Percentiles rank a stretch among this genome's conserved stretches.
phyloP scores from a whole-genome alignment of 2,888 invertebrate species.

The Tipula confusa region DNA sequence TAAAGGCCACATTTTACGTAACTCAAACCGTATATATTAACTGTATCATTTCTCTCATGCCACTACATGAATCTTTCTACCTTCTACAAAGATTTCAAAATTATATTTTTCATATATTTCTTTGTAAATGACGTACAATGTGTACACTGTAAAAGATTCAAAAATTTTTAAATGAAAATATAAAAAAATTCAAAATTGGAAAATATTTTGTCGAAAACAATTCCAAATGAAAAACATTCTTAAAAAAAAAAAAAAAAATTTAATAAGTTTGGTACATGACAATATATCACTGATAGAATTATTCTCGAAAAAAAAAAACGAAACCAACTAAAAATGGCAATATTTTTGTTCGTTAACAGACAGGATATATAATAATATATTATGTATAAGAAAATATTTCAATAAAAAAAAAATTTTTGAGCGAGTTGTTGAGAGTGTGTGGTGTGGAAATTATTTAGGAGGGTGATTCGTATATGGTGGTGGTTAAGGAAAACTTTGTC shows the following conservation, averaged over 20 bases:
- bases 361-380: neutral
- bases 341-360: neutral
- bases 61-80: neutral
- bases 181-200: neutral
- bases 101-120: too few species aligned
- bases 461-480: neutral
- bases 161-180: neutral
- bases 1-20: too few species aligned
- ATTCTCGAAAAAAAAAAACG: neutral
- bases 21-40: too few species aligned
- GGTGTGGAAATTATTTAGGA: neutral
- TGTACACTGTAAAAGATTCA: neutral
- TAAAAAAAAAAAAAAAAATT: neutral
- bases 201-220: constrained; percentile 3
- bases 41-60: too few species aligned
- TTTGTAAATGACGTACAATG: neutral
- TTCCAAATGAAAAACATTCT: neutral
- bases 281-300: neutral
- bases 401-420: neutral
- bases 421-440: neutral
- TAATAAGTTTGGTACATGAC: neutral
- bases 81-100: neutral
- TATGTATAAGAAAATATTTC: neutral
- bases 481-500: neutral
- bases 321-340: constrained; percentile 4